These are phyloP conservation scores for Bombus picipes DNA, from an alignment of 1,140 invertebrate genomes.

Conservation along the genomic window DNA sequence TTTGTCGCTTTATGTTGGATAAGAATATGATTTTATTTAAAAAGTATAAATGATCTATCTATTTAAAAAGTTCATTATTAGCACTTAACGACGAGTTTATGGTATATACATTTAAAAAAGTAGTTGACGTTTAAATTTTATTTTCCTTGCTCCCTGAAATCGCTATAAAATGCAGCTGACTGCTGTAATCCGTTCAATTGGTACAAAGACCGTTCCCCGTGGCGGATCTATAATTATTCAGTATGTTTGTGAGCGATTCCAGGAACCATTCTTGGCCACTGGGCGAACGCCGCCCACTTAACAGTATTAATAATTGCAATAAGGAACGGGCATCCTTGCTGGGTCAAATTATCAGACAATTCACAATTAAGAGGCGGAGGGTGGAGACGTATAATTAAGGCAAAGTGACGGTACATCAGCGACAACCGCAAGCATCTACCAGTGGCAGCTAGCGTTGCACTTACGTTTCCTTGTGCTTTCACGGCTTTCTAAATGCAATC, in stretches of 20 bases:
- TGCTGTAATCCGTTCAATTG: not conserved
- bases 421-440: slow-evolving; percentile 23
- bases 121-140: not conserved
- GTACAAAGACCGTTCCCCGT: not conserved
- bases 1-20: not conserved
- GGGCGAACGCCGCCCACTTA: slow-evolving; percentile 30
- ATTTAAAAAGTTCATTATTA: no score
- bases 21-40: not conserved
- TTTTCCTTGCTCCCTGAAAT: not conserved
- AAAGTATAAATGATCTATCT: not conserved
- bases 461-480: slow-evolving; percentile 37
- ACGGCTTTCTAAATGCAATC: slow-evolving; percentile 40
- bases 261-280: slow-evolving; percentile 10
- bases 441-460: slow-evolving; percentile 23
- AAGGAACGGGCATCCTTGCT: slow-evolving; percentile 44
- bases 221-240: slow-evolving; percentile 42
- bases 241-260: slow-evolving; percentile 42
- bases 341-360: slow-evolving; percentile 57
- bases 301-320: slow-evolving; percentile 54
- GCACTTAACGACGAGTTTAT: not conserved
- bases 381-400: slow-evolving; percentile 50
- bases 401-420: slow-evolving; percentile 46
- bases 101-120: not conserved
- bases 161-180: not conserved
- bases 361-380: slow-evolving; percentile 43